Conservation (phyloP, 2,797 vertebrate species). For the Siniperca undulata region DNA sequence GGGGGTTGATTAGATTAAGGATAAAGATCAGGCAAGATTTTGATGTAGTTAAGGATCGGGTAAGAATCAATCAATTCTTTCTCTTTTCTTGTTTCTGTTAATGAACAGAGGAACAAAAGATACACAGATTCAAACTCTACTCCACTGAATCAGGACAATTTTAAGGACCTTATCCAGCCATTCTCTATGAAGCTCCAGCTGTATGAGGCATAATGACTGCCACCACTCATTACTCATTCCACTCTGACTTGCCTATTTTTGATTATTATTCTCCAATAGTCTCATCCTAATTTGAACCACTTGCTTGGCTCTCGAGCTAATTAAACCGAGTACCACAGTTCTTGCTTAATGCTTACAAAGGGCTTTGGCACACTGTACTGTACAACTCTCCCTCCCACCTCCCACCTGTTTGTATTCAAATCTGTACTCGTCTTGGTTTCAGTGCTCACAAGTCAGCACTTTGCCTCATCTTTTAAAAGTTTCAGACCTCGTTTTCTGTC, state of each 20-base stretch:
- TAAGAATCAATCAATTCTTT: background rate
- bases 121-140: background rate
- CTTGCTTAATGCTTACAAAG: slow-evolving; percentile 68
- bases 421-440: slow-evolving; percentile 57
- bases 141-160: slow-evolving; percentile 32
- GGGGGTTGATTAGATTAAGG: background rate
- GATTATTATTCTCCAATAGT: slow-evolving; percentile 69
- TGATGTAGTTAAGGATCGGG: background rate
- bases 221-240: slow-evolving; percentile 57
- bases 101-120: slow-evolving; percentile 19
- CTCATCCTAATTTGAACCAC: slow-evolving; percentile 68
- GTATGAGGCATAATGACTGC: slow-evolving; percentile 46
- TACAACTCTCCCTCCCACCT: slow-evolving; percentile 49
- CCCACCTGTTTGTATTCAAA: slow-evolving; percentile 77
- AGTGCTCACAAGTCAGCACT: slow-evolving; percentile 74
- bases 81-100: background rate
- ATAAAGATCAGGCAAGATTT: background rate
- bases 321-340: slow-evolving; percentile 64
- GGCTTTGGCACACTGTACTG: slow-evolving; percentile 52
- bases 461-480: slow-evolving; percentile 72
- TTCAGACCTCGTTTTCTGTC: slow-evolving; percentile 68
- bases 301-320: slow-evolving; percentile 70
- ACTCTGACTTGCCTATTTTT: slow-evolving; percentile 53
- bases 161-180: slow-evolving; percentile 28
- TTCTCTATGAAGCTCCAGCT: slow-evolving; percentile 61